phyloP scores from a whole-genome alignment of 2,888 invertebrate genomes.

The Scotopteryx bipunctaria region DNA sequence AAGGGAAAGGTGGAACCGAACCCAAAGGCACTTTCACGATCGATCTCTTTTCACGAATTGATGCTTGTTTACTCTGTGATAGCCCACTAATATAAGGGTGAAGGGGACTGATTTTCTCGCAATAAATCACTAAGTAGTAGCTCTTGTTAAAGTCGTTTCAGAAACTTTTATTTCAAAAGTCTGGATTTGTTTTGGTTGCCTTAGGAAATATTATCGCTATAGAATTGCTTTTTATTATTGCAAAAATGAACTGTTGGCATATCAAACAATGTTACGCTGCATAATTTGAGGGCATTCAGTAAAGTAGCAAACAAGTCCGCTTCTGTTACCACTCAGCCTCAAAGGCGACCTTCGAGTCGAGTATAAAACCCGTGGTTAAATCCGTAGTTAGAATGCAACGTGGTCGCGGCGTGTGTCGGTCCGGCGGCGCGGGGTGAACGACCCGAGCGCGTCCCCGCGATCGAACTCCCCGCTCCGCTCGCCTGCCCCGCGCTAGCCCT shows the following conservation, averaged over 20 bases:
- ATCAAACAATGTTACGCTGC: too few relatives aligned
- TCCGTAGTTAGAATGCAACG: slow-evolving; percentile 50
- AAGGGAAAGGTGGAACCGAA: slow-evolving; percentile 30
- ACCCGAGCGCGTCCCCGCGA: slow-evolving; percentile 74
- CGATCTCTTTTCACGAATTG: slow-evolving; percentile 37
- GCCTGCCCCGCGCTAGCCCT: slow-evolving; percentile 42
- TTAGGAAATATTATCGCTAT: too few relatives aligned
- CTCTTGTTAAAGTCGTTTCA: neutral
- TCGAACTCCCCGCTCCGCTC: slow-evolving; percentile 59
- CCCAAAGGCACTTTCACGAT: slow-evolving; percentile 35
- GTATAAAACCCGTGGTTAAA: slow-evolving; percentile 22
- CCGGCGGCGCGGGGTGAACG: slow-evolving; percentile 67
- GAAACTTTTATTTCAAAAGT: neutral
- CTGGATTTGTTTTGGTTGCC: too few relatives aligned
- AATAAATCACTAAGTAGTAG: slow-evolving; percentile 5
- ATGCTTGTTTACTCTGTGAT: slow-evolving; percentile 25
- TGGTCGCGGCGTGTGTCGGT: slow-evolving; percentile 50
- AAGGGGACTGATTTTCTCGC: slow-evolving; percentile 13
- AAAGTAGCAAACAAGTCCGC: neutral
- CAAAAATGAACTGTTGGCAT: too few relatives aligned
- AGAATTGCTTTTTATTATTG: too few relatives aligned
- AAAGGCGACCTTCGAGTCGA: slow-evolving; percentile 20
- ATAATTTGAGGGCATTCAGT: too few relatives aligned
- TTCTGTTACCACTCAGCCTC: slow-evolving; percentile 3
- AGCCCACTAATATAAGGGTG: slow-evolving; percentile 18